Evolutionary conservation across 1,140 invertebrate species (phyloP).

Genomic region (Calephelis nemesis): DNA sequence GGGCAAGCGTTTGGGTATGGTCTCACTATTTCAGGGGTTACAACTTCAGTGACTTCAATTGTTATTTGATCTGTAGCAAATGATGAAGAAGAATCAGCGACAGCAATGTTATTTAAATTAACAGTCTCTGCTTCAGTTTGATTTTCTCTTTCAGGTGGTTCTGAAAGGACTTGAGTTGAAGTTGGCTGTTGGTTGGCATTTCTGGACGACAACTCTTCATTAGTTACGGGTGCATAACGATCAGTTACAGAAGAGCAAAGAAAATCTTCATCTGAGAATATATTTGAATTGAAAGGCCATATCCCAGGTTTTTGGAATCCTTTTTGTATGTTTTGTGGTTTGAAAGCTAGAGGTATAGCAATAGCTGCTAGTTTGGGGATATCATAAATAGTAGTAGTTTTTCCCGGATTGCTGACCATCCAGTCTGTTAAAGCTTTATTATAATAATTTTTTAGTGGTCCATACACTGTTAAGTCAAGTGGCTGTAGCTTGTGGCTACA

Average conservation of each 20-base stretch:
- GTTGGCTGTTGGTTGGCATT: slow-evolving; percentile 18
- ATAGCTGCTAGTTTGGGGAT: slow-evolving; percentile 29
- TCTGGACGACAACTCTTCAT: slow-evolving; percentile 26
- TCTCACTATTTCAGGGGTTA: slow-evolving; percentile 1
- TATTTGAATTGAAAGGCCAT: no score
- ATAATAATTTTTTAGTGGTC: slow-evolving; percentile 51
- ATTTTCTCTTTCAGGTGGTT: slow-evolving; percentile 15
- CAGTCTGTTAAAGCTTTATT: slow-evolving; percentile 30
- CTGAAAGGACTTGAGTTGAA: slow-evolving; percentile 2
- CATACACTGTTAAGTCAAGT: slow-evolving; percentile 55
- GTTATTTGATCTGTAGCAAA: slow-evolving; percentile 28
- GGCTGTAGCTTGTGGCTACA: no score
- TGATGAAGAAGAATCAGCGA: slow-evolving; percentile 22
- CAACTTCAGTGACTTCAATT: slow-evolving; percentile 26
- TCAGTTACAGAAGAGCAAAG: slow-evolving; percentile 31
- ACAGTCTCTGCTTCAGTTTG: slow-evolving; percentile 3
- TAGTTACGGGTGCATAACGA: slow-evolving; percentile 27
- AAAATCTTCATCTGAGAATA: slow-evolving; percentile 37
- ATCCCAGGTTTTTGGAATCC: no score
- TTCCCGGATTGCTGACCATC: slow-evolving; percentile 29
- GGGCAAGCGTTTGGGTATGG: slow-evolving; percentile 9
- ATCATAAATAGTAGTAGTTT: slow-evolving; percentile 36
- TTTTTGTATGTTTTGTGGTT: no score
- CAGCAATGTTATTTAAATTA: slow-evolving; percentile 23
- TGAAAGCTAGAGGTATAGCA: slow-evolving; percentile 30